phyloP scores from a whole-genome alignment of 1,140 invertebrate genomes.

The Saxidomus purpurata region DNA sequence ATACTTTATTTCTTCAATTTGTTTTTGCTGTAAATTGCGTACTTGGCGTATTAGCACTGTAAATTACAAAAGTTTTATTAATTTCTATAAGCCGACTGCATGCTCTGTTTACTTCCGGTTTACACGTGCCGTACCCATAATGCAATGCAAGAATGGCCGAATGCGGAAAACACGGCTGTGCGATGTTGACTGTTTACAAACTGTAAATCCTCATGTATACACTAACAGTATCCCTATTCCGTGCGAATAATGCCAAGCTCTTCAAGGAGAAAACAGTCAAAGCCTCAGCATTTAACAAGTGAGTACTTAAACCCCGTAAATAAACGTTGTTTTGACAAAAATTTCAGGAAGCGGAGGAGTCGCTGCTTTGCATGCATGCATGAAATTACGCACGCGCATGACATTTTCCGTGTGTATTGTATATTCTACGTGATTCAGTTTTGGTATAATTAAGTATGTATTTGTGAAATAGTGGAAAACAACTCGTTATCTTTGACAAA shows the following conservation, averaged over 20 bases:
- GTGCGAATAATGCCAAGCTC: conserved; percentile 68
- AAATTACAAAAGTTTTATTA: conserved; percentile 5
- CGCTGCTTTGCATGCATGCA: conserved; percentile 78
- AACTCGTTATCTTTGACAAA: no score
- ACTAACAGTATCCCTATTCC: conserved; percentile 19
- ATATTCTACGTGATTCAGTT: background rate
- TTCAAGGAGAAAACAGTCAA: conserved; percentile 81
- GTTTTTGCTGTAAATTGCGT: no score
- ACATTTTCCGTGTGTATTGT: background rate
- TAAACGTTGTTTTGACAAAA: background rate
- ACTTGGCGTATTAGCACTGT: background rate
- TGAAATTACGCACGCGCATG: conserved; percentile 81
- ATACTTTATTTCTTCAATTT: no score
- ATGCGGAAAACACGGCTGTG: conserved; percentile 70
- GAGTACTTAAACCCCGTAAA: conserved; percentile 49
- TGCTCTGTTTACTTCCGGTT: conserved; percentile 55
- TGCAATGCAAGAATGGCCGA: conserved; percentile 76
- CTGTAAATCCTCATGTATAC: conserved; percentile 69
- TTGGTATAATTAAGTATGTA: background rate
- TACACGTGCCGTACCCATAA: conserved; percentile 79
- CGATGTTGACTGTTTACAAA: conserved; percentile 69
- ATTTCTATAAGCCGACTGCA: conserved; percentile 20
- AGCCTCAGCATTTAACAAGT: conserved; percentile 79
- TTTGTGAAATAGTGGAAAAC: no score
- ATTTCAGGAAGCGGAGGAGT: conserved; percentile 59